Evolutionary conservation across 2,113 vertebrate species (phyloP), one percentile per base, ranked within the genome.

Genomic region (Leptodactylus fuscus): DNA sequence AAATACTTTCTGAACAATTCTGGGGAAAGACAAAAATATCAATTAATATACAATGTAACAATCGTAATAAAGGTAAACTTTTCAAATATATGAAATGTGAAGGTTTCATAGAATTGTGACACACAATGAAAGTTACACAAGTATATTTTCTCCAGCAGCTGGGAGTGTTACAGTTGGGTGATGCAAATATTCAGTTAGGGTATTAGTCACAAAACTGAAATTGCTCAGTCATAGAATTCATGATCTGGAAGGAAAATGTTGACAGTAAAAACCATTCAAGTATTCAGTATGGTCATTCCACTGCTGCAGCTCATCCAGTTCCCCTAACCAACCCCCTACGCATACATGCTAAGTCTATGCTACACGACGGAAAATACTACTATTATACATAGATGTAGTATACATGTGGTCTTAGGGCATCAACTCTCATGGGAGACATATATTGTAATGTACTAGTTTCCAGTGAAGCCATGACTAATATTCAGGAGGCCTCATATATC

Each of bases 1-100:
- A 89, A 94, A 91, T 87, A 92, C 95, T 93, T 93, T 93, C 93
- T 87, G 90, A 94, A 94, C 96, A 94, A 94, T 95, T 95, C 98
- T 99, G 93, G 0, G 18, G 82, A 87, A 80, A 89, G 65, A 90
- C 49, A 87, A 15, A 81, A 46, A 74, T 7, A 22, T n/a, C n/a
- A n/a, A n/a, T n/a, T n/a, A n/a, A n/a, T n/a, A n/a, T n/a, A n/a
- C n/a, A n/a, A n/a, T n/a, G n/a, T n/a, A n/a, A n/a, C n/a, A n/a
- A n/a, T n/a, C n/a, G n/a, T n/a, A 76, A 41, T 4, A 81, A 87
- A 12, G 88, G 48, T 18, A 29, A 60, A 53, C 5, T 27, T 27
- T 62, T n/a, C 51, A 55, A 22, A 58, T 24, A 4, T 58, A 58
- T 10, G 24, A 24, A 58, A 1, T 2, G 9, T 3, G 1, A 16